Evolutionary conservation across 2,888 invertebrate species (phyloP), one percentile per base, ranked within the genome.

Genomic region (Tyria jacobaeae): DNA sequence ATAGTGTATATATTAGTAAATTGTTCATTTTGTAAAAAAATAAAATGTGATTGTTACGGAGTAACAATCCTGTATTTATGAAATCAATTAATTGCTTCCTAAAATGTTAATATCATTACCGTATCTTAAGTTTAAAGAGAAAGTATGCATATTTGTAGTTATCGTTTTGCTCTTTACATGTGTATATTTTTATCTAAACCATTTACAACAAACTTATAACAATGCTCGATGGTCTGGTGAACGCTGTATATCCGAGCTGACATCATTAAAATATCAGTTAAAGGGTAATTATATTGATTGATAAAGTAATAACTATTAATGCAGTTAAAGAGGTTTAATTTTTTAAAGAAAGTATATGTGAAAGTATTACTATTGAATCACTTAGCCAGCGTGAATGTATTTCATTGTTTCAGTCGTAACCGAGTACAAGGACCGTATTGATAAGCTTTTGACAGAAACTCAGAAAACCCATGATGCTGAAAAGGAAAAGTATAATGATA

Each of bases 381-480:
- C 31, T 31, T 44, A 44, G 3, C 21, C 44, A 21, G 21, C 14
- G 9, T 21, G 14, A 35, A 1, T 47, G n/a, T 3, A 21, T 35
- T 21, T 17, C 0, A 7, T 35, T 27, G 57, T 88, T 89, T 24
- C 72, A 92, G 92, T 89, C 66, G 89, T 92, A 12, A 90, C 91
- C 0, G 90, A 91, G 66, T 91, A 91, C 63, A 92, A 92, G 70
- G 86, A 89, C 62, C 81, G 84, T 10, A 85, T 92, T 52, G 92
- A 92, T 44, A 89, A 86, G 71, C 76, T 90, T n/a, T 64, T 92
- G 39, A 88, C 84, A 1, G 90, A 91, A 47, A 86, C 85, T 1
- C 89, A 90, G 62, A 86, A 84, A 68, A 78, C 84, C 12, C 84
- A 88, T 63, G 86, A 88, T 17, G 41, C 70, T 17, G 90, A 91